Evolutionary conservation across 2,113 vertebrate species (phyloP), one percentile per base, ranked within the genome.

Genomic region (Hippocampus mohnikei): DNA sequence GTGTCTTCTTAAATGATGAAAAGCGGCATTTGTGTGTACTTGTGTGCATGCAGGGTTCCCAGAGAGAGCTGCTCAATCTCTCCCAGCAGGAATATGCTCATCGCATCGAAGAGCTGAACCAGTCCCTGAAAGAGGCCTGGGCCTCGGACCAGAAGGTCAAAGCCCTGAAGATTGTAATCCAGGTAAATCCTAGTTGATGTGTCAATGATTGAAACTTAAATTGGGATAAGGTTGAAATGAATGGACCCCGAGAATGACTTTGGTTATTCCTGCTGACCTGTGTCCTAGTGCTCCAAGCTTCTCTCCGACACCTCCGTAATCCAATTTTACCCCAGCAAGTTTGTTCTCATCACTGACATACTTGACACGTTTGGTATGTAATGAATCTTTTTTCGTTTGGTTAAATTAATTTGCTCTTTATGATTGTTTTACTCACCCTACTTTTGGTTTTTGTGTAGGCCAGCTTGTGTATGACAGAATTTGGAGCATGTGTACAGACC

Each of bases 311-410:
- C 95, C 0, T 92, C 94, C 0, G 97, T 99, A 72, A 99, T 99
- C 89, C 96, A 95, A 88, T 99, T 99, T 89, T 99, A 99, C 87
- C 97, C 97, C 66, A 99, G 97, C 93, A 99, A 99, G 87, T 99
- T 99, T 84, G 97, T 99, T 68, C 93, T 99, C 71, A 97, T 99
- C 84, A 99, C 97, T 0, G 96, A 99, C 71, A 99, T 98, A 74
- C 95, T 99, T 0, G 97, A 99, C 86, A 99, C 97, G 0, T 99
- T 99, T 29, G 97, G 96, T 99, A 87, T 88, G 94, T 92, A 3
- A 8, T 16, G 1, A 13, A 27, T 23, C 3, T 23, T 0, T 1
- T 65, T 64, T 1, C 29, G 3, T 53, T 55, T 15, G 0, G 5
- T 27, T 41, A 1, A n/a, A 40, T 55, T 40, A 1, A 41, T 18